Percentiles rank a stretch among this genome's conserved stretches.
Conservation (phyloP, 2,888 invertebrate species). For the Hydriomena furcata region DNA sequence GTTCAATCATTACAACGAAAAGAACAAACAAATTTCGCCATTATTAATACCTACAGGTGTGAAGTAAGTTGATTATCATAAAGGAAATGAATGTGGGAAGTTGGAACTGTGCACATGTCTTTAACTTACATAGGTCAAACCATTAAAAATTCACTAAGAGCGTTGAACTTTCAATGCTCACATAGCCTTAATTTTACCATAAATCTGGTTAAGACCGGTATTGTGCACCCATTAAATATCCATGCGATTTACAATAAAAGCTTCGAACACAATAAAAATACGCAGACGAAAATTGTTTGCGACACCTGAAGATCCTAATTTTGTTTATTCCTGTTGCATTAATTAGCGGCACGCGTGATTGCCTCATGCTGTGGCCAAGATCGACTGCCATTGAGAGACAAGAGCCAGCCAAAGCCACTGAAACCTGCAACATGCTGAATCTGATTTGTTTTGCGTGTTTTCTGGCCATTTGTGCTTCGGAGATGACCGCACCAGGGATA, state of each 20-base stretch:
- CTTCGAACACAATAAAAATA: slow-evolving; percentile 10
- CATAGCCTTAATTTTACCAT: slow-evolving; percentile 9
- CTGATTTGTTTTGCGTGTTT: slow-evolving; percentile 35
- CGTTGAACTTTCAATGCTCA: slow-evolving; percentile 17
- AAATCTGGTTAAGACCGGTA: slow-evolving; percentile 20
- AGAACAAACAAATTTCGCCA: too few relatives aligned
- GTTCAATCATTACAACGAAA: too few relatives aligned
- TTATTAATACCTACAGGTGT: too few relatives aligned
- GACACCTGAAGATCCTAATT: slow-evolving; percentile 52
- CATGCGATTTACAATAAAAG: slow-evolving; percentile 13
- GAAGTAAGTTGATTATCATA: too few relatives aligned
- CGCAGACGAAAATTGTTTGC: slow-evolving; percentile 34
- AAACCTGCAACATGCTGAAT: slow-evolving; percentile 24
- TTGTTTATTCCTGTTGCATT: slow-evolving; percentile 51
- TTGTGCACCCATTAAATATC: neutral
- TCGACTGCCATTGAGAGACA: slow-evolving; percentile 33
- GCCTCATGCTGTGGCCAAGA: slow-evolving; percentile 44
- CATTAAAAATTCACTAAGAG: neutral
- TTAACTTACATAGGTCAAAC: slow-evolving; percentile 1
- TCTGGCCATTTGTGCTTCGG: slow-evolving; percentile 36
- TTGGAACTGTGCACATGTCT: slow-evolving; percentile 3
- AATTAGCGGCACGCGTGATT: slow-evolving; percentile 58
- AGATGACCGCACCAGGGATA: slow-evolving; percentile 48
- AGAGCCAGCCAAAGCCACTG: slow-evolving; percentile 9
- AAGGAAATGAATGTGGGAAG: slow-evolving; percentile 5